Evolutionary conservation across 2,113 vertebrate genomes (phyloP), one percentile per base, ranked within the genome.

Genomic region (Dryoscopus gambensis): DNA sequence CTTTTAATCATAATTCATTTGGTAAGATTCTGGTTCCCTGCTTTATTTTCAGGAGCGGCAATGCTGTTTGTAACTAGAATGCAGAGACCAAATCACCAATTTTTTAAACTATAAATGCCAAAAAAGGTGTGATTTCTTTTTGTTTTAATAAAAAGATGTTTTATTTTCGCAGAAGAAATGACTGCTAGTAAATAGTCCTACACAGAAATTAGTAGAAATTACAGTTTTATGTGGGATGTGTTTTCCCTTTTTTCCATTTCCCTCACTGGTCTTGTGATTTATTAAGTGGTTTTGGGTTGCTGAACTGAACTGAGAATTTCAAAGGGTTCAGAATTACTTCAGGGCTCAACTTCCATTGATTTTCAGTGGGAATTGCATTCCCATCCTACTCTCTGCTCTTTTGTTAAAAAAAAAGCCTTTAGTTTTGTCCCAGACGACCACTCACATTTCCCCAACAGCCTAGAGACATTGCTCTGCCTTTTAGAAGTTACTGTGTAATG

Each of bases 241-340:
- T 88, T 96, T 91, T 94, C 79, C 60, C 39, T 86, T 95, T 95
- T 75, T 89, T 63, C 55, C 63, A 49, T 92, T 96, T 96, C 85
- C 12, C 56, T 81, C 44, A 74, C 24, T 90, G 60, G 25, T 83
- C 64, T 90, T 89, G 30, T 84, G 84, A 96, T 91, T 93, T 93
- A 92, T 93, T 76, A 93, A 89, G 84, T 89, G 85, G 62, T 92
- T 90, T 80, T 79, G 59, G 39, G 47, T 83, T 55, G 62, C 35
- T 93, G 84, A 80, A 69, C 59, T 69, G 46, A 87, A 91, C 27
- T 56, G 71, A 33, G 27, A 88, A 70, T 94, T 96, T 95, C 90
- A 93, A 96, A 96, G 47, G 12, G 7, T 73, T 83, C 77, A 76
- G 63, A 91, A 90, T 81, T 82, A 80, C 87, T 93, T 83, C 24